Evolutionary conservation across 2,797 vertebrate genomes (phyloP).

Genomic region (Tenualosa ilisha): DNA sequence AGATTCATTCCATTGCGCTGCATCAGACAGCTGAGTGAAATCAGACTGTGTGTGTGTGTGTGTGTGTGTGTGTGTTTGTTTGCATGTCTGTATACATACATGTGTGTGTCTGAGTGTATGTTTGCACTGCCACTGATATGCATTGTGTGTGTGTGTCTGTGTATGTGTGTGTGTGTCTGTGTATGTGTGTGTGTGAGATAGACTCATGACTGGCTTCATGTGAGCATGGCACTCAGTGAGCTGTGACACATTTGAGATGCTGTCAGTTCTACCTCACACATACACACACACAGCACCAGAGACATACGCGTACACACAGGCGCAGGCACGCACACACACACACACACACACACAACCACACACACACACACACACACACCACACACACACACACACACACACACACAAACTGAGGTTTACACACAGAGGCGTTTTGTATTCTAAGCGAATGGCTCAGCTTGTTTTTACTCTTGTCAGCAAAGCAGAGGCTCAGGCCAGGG

Average conservation of each 20-base stretch:
- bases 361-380: background rate
- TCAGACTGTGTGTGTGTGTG: slow-evolving; percentile 7
- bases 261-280: no score
- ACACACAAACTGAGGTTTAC: background rate
- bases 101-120: no score
- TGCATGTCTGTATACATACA: no score
- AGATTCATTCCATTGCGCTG: background rate
- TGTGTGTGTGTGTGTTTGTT: background rate
- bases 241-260: no score
- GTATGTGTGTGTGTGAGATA: background rate
- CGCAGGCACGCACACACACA: no score
- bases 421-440: background rate
- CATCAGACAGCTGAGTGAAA: background rate
- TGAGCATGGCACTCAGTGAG: no score
- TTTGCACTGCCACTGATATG: no score
- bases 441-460: background rate
- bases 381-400: slow-evolving; percentile 14
- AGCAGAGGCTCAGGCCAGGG: background rate
- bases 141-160: background rate
- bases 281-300: no score
- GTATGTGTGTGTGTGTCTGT: slow-evolving; percentile 9
- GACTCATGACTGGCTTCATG: no score
- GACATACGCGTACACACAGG: no score
- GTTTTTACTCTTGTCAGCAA: background rate
- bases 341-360: background rate